Conservation (phyloP, 2,113 vertebrate species). For the Cyanoramphus novaezelandiae region DNA sequence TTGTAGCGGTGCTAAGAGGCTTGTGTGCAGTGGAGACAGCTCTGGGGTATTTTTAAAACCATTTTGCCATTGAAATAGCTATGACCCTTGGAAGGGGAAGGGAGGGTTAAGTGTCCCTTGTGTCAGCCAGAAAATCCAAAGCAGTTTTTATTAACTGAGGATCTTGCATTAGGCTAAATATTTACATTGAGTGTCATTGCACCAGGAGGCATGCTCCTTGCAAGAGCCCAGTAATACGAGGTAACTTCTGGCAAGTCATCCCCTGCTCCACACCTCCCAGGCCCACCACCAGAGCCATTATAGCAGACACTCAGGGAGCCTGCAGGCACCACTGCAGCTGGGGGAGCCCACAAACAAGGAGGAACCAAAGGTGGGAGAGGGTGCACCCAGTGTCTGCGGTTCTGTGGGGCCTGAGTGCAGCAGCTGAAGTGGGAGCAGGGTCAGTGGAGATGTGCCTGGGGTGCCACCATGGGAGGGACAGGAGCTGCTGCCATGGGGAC, state of each 20-base stretch:
- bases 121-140: neutral
- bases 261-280: neutral
- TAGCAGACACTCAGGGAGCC: neutral
- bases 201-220: neutral
- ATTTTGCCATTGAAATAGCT: neutral
- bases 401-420: neutral
- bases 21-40: neutral
- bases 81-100: neutral
- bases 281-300: too few species aligned
- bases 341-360: neutral
- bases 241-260: neutral
- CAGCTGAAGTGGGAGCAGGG: neutral
- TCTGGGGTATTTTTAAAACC: neutral
- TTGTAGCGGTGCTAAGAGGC: accelerated
- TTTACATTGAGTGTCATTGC: neutral
- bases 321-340: accelerated
- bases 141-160: neutral
- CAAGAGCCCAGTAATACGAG: neutral
- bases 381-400: accelerated
- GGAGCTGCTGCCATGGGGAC: neutral
- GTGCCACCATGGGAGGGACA: neutral
- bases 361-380: neutral
- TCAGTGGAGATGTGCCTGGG: accelerated
- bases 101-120: neutral
- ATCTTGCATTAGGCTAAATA: neutral